Conservation (phyloP, 2,888 invertebrate species). For the Drosophila testacea region DNA sequence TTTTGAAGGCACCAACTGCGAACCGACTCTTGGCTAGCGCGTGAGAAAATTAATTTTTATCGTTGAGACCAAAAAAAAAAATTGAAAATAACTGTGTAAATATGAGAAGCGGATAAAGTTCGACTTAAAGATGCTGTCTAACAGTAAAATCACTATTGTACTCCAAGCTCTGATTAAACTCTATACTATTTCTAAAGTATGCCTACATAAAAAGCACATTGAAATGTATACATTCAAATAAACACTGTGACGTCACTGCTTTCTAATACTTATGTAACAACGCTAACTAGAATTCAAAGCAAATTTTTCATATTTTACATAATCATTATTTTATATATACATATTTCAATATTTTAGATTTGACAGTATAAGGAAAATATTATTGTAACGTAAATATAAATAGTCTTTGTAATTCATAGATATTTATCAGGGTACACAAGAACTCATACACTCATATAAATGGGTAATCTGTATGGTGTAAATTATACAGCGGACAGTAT, state of each 20-base stretch:
- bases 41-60: constrained; percentile 79
- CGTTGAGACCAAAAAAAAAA: constrained; percentile 44
- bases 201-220: too few relatives aligned
- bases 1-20: constrained; percentile 45
- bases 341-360: not conserved
- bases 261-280: too few relatives aligned
- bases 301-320: too few relatives aligned
- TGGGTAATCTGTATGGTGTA: constrained; percentile 50
- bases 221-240: too few relatives aligned
- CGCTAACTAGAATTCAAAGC: too few relatives aligned
- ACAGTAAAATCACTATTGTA: not conserved
- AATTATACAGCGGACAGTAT: constrained; percentile 54
- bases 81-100: not conserved
- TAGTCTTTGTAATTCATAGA: too few relatives aligned
- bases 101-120: not conserved
- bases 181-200: too few relatives aligned
- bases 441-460: not conserved
- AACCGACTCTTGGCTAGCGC: constrained; percentile 59
- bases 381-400: too few relatives aligned
- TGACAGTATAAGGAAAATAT: too few relatives aligned
- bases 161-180: too few relatives aligned
- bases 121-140: constrained; percentile 10
- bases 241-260: too few relatives aligned
- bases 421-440: constrained; percentile 18
- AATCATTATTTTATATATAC: too few relatives aligned